phyloP scores from a whole-genome alignment of 2,888 invertebrate species.

The Notodonta dromedarius region DNA sequence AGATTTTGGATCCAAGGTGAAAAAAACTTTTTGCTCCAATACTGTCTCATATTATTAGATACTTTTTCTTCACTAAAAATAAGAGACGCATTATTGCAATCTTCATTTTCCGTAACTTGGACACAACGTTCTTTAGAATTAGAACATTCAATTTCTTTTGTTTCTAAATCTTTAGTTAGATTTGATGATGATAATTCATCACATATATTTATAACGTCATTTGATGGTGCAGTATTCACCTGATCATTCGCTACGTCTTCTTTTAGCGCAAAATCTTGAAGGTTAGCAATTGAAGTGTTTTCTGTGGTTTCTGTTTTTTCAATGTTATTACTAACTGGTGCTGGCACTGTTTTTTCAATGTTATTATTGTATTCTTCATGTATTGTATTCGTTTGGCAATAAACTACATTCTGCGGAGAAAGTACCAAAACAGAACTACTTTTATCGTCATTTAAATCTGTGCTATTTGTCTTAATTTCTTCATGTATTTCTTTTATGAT shows the following conservation, averaged over 20 bases:
- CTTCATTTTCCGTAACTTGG: not conserved
- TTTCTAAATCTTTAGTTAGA: not conserved
- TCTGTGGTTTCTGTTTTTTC: not conserved
- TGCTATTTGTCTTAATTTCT: not conserved
- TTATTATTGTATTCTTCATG: not conserved
- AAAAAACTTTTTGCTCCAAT: constrained; percentile 58
- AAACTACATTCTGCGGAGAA: not conserved
- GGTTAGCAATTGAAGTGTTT: not conserved
- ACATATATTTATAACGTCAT: not conserved
- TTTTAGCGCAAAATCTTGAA: not conserved
- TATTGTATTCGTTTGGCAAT: not conserved
- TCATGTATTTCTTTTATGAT: not conserved
- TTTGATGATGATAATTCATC: not conserved
- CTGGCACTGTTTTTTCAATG: not conserved
- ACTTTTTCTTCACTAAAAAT: not conserved
- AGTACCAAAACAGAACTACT: not conserved
- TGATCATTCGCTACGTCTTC: not conserved
- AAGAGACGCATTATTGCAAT: not conserved
- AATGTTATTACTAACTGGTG: not conserved
- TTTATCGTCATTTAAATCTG: not conserved
- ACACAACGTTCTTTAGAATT: not conserved
- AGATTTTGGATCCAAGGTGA: constrained; percentile 70
- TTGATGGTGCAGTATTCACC: not conserved
- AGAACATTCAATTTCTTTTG: not conserved
- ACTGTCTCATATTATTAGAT: constrained; percentile 8